phyloP scores from a whole-genome alignment of 2,797 vertebrate genomes.

The Trachops cirrhosus region DNA sequence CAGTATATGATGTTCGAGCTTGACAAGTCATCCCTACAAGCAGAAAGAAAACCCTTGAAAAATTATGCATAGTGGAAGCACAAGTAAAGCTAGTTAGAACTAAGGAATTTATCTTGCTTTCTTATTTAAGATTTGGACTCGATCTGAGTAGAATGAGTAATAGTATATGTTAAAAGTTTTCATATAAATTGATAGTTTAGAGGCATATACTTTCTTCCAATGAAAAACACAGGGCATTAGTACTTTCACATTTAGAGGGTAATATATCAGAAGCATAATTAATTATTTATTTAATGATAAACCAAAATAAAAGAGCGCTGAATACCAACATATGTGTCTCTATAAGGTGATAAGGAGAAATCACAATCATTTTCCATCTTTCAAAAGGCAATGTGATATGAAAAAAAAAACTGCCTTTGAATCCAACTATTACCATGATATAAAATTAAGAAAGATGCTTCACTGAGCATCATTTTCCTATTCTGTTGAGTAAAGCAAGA shows the following conservation, averaged over 20 bases:
- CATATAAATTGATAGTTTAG: neutral
- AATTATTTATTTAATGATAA: neutral
- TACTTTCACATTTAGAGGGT: neutral
- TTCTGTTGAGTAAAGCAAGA: neutral
- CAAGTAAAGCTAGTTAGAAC: neutral
- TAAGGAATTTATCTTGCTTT: neutral
- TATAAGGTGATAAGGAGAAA: neutral
- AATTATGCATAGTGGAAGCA: neutral
- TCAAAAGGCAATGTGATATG: neutral
- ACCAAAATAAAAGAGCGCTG: neutral
- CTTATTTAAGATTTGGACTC: neutral
- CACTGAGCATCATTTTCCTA: neutral
- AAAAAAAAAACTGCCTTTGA: neutral
- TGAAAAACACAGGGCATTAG: neutral
- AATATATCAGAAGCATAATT: neutral
- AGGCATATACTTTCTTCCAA: neutral
- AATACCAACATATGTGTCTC: neutral
- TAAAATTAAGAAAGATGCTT: neutral
- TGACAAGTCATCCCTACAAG: conserved; percentile 98
- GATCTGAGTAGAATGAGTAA: neutral
- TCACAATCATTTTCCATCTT: neutral
- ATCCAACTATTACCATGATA: neutral
- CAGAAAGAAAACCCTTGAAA: conserved; percentile 51
- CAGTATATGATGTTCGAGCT: conserved; percentile 97
- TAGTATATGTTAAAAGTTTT: neutral